phyloP scores from a whole-genome alignment of 2,113 vertebrate genomes.

The Prinia subflava region DNA sequence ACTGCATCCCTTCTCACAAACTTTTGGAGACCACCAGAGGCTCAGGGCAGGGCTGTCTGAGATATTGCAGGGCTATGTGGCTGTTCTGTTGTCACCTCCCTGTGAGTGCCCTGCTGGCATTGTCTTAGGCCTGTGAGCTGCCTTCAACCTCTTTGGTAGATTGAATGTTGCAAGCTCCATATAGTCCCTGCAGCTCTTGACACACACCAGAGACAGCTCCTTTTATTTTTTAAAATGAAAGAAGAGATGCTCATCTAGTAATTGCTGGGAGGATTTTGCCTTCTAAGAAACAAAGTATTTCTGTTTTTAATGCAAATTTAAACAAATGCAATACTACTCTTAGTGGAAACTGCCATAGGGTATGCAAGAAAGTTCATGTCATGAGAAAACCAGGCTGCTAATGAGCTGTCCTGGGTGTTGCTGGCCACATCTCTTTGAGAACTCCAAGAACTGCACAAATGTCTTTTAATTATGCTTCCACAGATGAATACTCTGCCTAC shows the following conservation, averaged over 20 bases:
- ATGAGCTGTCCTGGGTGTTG: not conserved
- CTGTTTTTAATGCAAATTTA: constrained; percentile 29
- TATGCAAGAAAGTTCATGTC: not conserved
- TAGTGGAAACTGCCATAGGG: not conserved
- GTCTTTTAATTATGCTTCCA: not conserved
- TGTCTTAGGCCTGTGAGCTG: not conserved
- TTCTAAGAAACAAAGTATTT: constrained; percentile 26
- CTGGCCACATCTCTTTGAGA: not conserved
- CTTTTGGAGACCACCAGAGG: not conserved
- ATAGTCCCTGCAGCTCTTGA: not conserved
- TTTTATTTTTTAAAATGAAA: constrained; percentile 19
- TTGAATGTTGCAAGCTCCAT: not conserved
- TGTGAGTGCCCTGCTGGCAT: not conserved
- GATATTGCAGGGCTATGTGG: not conserved
- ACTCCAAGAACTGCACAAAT: not conserved
- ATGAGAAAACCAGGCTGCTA: not conserved
- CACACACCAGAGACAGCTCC: not conserved
- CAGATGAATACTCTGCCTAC: not conserved
- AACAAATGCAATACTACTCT: not conserved
- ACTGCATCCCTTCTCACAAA: not conserved
- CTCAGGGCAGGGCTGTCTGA: not conserved
- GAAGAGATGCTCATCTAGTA: not conserved
- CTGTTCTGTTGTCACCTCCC: not conserved
- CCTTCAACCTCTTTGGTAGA: not conserved
- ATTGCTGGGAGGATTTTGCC: not conserved